phyloP scores from a whole-genome alignment of 2,888 invertebrate genomes.

The Troilus luridus region DNA sequence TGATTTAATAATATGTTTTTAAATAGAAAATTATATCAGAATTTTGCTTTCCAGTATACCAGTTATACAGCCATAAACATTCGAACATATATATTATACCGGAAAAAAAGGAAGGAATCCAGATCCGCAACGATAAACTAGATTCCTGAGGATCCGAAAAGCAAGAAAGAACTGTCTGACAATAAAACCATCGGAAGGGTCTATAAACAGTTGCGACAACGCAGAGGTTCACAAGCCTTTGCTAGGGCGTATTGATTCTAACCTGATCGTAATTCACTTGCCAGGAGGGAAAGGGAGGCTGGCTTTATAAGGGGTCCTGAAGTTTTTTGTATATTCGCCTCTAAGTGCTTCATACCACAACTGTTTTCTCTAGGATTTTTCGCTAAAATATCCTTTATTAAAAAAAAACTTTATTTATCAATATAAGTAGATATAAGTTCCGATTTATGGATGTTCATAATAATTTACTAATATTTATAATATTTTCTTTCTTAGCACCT shows the following conservation, averaged over 20 bases:
- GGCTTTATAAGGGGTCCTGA: not conserved
- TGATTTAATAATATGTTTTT: too few species aligned
- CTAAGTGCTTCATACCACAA: not conserved
- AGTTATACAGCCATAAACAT: not conserved
- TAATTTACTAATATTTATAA: too few species aligned
- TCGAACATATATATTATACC: not conserved
- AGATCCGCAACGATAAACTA: not conserved
- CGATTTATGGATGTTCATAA: too few species aligned
- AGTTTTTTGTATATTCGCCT: not conserved
- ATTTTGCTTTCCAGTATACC: not conserved
- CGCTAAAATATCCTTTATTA: too few species aligned
- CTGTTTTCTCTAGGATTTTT: not conserved
- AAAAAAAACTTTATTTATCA: not conserved
- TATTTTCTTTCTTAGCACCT: too few species aligned
- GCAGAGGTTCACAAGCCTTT: conserved; percentile 11
- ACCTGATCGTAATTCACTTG: conserved; percentile 35
- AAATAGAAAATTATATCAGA: not conserved
- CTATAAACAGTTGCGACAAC: conserved; percentile 28
- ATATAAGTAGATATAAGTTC: not conserved
- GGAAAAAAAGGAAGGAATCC: not conserved
- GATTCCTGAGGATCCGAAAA: not conserved
- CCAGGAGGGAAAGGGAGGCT: not conserved
- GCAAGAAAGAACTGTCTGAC: not conserved
- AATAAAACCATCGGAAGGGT: conserved; percentile 15
- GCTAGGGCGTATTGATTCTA: conserved; percentile 37